A percentile compares a stretch with the other conserved stretches of the same genome.
phyloP scores from a whole-genome alignment of 2,797 vertebrate species.

The Myoxocephalus aenaeus region DNA sequence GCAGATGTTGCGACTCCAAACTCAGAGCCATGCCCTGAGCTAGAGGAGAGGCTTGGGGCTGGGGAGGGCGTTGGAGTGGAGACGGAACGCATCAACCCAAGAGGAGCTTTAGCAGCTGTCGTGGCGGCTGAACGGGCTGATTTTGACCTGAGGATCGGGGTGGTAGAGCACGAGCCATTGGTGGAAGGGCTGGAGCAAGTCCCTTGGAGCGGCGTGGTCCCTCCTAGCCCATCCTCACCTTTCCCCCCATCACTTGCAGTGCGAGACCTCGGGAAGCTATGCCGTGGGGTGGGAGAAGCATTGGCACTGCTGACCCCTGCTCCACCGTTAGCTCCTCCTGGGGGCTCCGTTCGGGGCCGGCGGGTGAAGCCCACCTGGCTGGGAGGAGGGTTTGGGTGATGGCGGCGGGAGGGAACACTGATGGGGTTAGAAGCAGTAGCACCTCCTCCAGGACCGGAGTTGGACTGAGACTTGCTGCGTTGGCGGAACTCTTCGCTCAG shows the following conservation, averaged over 20 bases:
- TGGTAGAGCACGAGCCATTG: slow-evolving; percentile 81
- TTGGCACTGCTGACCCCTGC: slow-evolving; percentile 69
- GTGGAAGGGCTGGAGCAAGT: slow-evolving; percentile 79
- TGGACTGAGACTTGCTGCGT: slow-evolving; percentile 87
- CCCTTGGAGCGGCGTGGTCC: slow-evolving; percentile 53
- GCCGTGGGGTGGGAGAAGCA: slow-evolving; percentile 82
- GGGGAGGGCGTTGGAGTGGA: slow-evolving; percentile 82
- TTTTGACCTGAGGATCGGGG: slow-evolving; percentile 84
- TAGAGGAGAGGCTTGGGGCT: slow-evolving; percentile 78
- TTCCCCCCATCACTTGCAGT: slow-evolving; percentile 82
- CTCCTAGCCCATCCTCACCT: slow-evolving; percentile 72
- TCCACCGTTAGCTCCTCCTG: slow-evolving; percentile 64
- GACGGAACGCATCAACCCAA: slow-evolving; percentile 82
- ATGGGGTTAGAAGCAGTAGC: slow-evolving; percentile 87
- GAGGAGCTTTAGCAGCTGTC: slow-evolving; percentile 76
- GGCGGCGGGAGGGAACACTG: slow-evolving; percentile 86
- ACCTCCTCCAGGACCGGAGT: slow-evolving; percentile 81
- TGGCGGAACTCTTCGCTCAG: slow-evolving; percentile 89
- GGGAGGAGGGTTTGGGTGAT: slow-evolving; percentile 84
- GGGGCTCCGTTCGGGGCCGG: slow-evolving; percentile 83
- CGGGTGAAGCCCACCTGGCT: slow-evolving; percentile 87
- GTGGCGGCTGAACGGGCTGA: slow-evolving; percentile 78
- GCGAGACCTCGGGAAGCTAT: slow-evolving; percentile 80
- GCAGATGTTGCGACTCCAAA: slow-evolving; percentile 68
- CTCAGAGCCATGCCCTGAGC: slow-evolving; percentile 82